Evolutionary conservation across 1,140 invertebrate genomes (phyloP), one percentile per base, ranked within the genome.

Genomic region (Portunus trituberculatus): DNA sequence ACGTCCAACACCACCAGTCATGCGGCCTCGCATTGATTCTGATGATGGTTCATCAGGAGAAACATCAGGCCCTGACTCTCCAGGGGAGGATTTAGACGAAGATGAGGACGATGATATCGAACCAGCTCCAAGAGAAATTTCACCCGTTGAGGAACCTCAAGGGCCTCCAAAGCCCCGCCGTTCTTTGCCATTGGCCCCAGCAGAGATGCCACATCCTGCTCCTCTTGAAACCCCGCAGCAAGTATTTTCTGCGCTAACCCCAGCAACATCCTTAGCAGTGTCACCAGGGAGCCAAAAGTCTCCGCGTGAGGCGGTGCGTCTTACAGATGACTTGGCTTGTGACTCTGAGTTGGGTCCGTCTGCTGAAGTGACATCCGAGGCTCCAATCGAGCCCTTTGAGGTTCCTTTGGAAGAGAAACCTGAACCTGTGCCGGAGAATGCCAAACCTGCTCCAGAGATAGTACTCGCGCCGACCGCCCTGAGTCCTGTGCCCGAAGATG

Each of bases 61-160:
- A 96, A 99, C 98, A 12, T 98, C 98, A 14, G 98, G 98, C 0
- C 98, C 98, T 0, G 98, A 99, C 96, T 98, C 98, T 97, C 98
- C 98, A 0, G 97, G 98, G 32, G 97, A 98, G 87, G 98, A 98
- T 96, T 97, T 97, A 95, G 98, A 96, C 7, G 96, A 98, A 96
- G 98, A 98, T 96, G 97, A 98, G 91, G 98, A 98, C 91, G 98
- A 98, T 31, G n/a, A 16, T 16, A n/a, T 48, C 39, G 90, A 25
- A 59, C 76, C 52, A 32, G 90, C 29, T n/a, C 12, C 52, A 29
- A 32, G 31, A 6, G 91, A 87, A 87, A 10, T 88, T 20, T 28
- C 31, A 0, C 31, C 67, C 25, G 16, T 39, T 31, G 67, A 94
- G 67, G 90, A 88, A 67, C 76, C 48, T 67, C 29, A 83, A 8